These are phyloP conservation scores for Megalops atlanticus DNA, from an alignment of 2,113 vertebrate species.

Conservation along the genomic window DNA sequence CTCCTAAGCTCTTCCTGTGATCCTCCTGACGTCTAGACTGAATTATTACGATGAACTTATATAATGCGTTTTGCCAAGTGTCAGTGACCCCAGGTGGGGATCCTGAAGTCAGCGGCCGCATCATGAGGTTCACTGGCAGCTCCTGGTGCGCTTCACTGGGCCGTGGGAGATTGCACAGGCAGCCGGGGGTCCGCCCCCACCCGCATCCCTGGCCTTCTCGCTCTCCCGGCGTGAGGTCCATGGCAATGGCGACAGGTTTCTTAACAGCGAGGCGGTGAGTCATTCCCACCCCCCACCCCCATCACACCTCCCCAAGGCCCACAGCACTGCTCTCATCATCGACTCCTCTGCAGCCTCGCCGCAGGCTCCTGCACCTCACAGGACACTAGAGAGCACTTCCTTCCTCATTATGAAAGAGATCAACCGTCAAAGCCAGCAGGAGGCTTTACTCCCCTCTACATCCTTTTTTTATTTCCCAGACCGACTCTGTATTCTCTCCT, in stretches of 20 bases:
- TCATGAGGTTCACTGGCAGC: too few species aligned
- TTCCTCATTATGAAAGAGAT: background rate
- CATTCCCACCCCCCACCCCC: too few species aligned
- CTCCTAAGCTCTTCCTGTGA: too few species aligned
- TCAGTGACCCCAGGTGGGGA: background rate
- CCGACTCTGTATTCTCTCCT: background rate
- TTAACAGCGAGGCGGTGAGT: background rate
- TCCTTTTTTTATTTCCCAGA: too few species aligned
- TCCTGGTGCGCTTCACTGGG: background rate
- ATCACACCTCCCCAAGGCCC: too few species aligned
- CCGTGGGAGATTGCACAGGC: background rate
- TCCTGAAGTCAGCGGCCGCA: background rate
- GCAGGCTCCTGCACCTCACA: background rate
- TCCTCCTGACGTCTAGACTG: too few species aligned
- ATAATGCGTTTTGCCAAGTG: background rate
- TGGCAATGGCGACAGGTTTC: background rate
- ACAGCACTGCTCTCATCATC: too few species aligned
- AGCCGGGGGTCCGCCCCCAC: background rate
- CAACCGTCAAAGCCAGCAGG: background rate
- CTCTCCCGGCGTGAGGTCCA: background rate
- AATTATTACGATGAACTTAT: too few species aligned
- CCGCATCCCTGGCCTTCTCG: background rate
- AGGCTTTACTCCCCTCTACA: background rate
- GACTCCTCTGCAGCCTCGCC: background rate
- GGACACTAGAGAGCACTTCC: background rate